phyloP scores from a whole-genome alignment of 2,113 vertebrate genomes.

The Passer domesticus region DNA sequence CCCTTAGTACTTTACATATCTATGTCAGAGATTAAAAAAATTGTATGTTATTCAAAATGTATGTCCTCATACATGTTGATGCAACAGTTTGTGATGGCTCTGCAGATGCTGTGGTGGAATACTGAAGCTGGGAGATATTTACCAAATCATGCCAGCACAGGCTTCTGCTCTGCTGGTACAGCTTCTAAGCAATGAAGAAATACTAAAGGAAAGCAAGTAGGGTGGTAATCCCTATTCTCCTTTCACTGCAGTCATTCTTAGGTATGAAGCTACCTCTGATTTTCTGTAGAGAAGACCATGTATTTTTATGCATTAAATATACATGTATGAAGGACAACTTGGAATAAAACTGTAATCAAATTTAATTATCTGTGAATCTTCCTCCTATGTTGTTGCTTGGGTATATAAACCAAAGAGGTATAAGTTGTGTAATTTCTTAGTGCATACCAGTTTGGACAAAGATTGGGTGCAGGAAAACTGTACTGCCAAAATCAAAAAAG shows the following conservation, averaged over 20 bases:
- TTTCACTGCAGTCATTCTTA: not conserved
- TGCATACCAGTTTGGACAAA: not conserved
- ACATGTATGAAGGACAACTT: not conserved
- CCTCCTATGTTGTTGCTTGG: not conserved
- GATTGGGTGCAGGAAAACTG: not conserved
- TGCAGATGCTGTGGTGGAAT: not conserved
- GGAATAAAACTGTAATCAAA: not conserved
- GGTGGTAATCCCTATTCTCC: not conserved
- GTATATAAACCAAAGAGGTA: not conserved
- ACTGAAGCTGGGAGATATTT: not conserved
- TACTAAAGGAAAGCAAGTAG: not conserved
- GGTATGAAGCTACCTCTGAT: not conserved
- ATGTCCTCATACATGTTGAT: not conserved
- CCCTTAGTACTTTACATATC: not conserved
- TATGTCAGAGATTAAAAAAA: not conserved
- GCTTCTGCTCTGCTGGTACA: not conserved
- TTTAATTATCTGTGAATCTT: not conserved
- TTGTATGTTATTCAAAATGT: not conserved
- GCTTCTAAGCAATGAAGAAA: not conserved
- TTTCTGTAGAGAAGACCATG: not conserved
- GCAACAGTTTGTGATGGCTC: not conserved
- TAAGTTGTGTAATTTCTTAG: not conserved
- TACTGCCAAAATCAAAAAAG: not conserved
- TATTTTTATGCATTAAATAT: not conserved
- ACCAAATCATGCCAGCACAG: not conserved